Evolutionary conservation across 2,888 invertebrate species (phyloP).

Genomic region (Cataglyphis rosenhaueri): DNA sequence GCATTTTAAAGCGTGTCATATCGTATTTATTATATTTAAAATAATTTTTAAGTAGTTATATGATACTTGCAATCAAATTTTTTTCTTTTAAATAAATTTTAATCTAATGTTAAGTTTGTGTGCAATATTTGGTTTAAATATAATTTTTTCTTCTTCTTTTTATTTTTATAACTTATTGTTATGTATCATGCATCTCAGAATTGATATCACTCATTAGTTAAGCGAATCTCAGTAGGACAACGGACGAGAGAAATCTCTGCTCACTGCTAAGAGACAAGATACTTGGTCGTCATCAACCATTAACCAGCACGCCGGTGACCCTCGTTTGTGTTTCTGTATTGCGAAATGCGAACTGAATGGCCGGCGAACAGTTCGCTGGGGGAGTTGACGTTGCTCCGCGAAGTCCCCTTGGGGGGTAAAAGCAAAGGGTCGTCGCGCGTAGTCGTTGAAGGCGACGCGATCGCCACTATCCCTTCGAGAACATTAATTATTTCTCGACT

Average conservation of each 20-base stretch:
- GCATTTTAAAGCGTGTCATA: neutral
- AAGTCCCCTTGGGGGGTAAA: conserved; percentile 76
- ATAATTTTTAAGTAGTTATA: neutral
- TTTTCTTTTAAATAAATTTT: neutral
- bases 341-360: conserved; percentile 64
- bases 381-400: conserved; percentile 75
- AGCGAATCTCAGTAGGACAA: neutral
- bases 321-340: conserved; percentile 46
- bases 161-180: neutral
- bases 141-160: neutral
- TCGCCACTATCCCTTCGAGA: conserved; percentile 82
- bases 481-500: conserved; percentile 82
- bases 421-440: conserved; percentile 75
- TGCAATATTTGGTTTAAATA: neutral
- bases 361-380: conserved; percentile 63
- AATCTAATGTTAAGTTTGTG: neutral
- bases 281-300: conserved; percentile 53
- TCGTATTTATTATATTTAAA: no score
- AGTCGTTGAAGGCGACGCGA: conserved; percentile 77
- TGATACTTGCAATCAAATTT: neutral
- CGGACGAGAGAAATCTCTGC: conserved; percentile 37
- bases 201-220: neutral
- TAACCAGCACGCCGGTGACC: conserved; percentile 55
- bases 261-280: conserved; percentile 49
- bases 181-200: neutral